phyloP scores from a whole-genome alignment of 2,797 vertebrate genomes.

The Muraenolepis orangiensis region DNA sequence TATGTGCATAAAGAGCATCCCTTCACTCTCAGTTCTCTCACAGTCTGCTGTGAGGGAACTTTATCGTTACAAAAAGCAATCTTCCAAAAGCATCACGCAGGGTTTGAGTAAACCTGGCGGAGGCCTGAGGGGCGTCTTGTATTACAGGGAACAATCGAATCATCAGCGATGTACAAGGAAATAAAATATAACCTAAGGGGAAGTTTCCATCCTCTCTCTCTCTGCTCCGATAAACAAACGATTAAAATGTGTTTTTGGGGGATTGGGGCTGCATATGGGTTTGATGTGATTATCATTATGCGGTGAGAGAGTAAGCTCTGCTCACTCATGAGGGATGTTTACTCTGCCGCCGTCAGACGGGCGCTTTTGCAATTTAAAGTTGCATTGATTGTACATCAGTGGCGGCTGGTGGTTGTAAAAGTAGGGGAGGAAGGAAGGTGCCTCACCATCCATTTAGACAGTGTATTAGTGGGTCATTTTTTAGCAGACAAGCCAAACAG shows the following conservation, averaged over 20 bases:
- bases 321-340: background rate
- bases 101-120: background rate
- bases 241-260: background rate
- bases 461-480: too few relatives aligned
- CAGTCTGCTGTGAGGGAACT: background rate
- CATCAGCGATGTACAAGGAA: background rate
- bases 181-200: background rate
- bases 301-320: background rate
- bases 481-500: too few relatives aligned
- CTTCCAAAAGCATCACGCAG: background rate
- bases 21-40: too few relatives aligned
- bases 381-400: background rate
- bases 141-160: background rate
- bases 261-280: background rate
- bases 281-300: background rate
- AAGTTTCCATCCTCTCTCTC: background rate
- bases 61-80: conserved; percentile 1
- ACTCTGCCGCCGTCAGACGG: background rate
- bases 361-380: background rate
- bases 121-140: background rate
- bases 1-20: background rate
- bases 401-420: too few relatives aligned
- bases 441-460: too few relatives aligned
- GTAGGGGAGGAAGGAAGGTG: too few relatives aligned
- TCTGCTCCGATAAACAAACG: background rate